Percentiles rank a stretch among this genome's conserved stretches.
These are phyloP conservation scores for Loris lydekkerianus DNA, from an alignment of 2,797 vertebrate genomes.

Conservation along the genomic window DNA sequence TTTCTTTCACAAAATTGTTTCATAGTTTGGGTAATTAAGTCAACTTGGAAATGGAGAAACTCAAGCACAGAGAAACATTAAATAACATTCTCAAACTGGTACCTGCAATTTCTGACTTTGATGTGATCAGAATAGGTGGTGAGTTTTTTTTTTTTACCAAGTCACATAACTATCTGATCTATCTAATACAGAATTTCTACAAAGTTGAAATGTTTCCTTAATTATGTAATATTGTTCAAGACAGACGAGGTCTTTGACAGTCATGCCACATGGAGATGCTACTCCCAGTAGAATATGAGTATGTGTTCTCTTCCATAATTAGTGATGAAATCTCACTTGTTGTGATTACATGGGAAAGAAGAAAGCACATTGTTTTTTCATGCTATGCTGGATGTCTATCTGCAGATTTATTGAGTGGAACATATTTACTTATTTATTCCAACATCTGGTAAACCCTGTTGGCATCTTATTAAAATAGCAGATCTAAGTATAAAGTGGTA, in stretches of 20 bases:
- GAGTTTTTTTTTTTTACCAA: not conserved
- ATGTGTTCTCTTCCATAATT: slow-evolving; percentile 66
- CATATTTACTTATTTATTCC: slow-evolving; percentile 55
- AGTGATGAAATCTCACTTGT: slow-evolving; percentile 52
- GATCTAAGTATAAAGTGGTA: slow-evolving; percentile 68
- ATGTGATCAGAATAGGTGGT: slow-evolving; percentile 14
- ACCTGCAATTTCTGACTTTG: not conserved
- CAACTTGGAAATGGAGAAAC: slow-evolving; percentile 61
- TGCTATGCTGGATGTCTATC: slow-evolving; percentile 29
- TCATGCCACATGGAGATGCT: not conserved
- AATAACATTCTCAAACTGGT: slow-evolving; percentile 31
- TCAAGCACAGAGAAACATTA: not conserved
- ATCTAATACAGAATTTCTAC: not conserved
- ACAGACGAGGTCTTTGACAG: slow-evolving; percentile 20
- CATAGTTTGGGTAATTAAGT: slow-evolving; percentile 20
- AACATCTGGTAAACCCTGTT: slow-evolving; percentile 66
- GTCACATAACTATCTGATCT: slow-evolving; percentile 22
- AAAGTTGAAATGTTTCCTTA: slow-evolving; percentile 37
- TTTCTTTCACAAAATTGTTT: slow-evolving; percentile 36
- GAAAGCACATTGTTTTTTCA: slow-evolving; percentile 48
- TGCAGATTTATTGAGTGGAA: slow-evolving; percentile 67
- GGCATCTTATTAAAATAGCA: slow-evolving; percentile 73
- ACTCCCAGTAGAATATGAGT: slow-evolving; percentile 7
- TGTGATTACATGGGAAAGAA: slow-evolving; percentile 67
- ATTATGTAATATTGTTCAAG: not conserved